A percentile compares a stretch with the other conserved stretches of the same genome.
Evolutionary conservation across 2,888 invertebrate species (phyloP).

Genomic region (Nephrotoma appendiculata): DNA sequence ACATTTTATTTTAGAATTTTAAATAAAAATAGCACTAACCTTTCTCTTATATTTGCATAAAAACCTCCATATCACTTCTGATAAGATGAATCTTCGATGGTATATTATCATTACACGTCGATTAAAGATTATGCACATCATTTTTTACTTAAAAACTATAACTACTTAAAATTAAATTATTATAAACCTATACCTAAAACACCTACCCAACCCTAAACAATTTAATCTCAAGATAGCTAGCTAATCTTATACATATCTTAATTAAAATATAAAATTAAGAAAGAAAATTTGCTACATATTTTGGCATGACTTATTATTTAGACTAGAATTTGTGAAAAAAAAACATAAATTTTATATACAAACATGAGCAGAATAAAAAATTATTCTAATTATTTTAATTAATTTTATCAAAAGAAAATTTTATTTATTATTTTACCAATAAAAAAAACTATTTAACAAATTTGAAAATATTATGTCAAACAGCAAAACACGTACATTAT

Average conservation of each 20-base stretch:
- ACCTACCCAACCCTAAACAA: background rate
- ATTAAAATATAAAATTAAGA: background rate
- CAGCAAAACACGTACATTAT: background rate
- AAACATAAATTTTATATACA: background rate
- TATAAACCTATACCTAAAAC: background rate
- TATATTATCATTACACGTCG: background rate
- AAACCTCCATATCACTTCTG: background rate
- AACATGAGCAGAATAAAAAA: conserved; percentile 1
- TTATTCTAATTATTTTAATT: background rate
- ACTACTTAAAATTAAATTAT: background rate
- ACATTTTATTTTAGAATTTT: background rate
- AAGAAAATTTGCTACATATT: background rate
- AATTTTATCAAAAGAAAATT: background rate
- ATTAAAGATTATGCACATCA: background rate
- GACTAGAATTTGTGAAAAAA: background rate
- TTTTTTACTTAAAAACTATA: background rate
- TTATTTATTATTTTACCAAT: background rate
- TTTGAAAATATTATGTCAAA: background rate
- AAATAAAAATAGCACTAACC: background rate
- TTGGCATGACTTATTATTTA: background rate
- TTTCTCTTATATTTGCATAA: background rate
- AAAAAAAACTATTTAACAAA: background rate
- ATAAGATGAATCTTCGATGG: background rate
- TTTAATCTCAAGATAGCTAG: background rate
- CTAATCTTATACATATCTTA: background rate